These are phyloP conservation scores for Melopsittacus undulatus DNA, from an alignment of 2,797 vertebrate genomes.

Conservation along the genomic window DNA sequence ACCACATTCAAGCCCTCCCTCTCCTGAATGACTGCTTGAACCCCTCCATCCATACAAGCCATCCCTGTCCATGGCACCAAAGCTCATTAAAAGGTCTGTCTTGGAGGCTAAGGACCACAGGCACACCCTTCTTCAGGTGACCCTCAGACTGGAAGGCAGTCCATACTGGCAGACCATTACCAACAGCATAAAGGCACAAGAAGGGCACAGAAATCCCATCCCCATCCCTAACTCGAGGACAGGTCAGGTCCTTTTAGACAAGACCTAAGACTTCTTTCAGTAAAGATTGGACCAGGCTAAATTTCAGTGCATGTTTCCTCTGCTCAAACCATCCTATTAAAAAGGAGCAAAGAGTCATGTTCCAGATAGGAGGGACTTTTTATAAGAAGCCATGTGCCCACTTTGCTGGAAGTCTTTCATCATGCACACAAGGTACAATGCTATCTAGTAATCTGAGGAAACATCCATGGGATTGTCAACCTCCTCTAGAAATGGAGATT, in stretches of 20 bases:
- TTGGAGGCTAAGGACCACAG: not conserved
- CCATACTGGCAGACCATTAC: not conserved
- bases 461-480: conserved; percentile 50
- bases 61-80: not conserved
- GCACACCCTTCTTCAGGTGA: not conserved
- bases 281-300: not conserved
- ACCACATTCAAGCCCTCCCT: not conserved
- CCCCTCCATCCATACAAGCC: not conserved
- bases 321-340: not conserved
- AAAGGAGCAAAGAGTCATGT: conserved; percentile 32
- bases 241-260: not conserved
- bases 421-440: conserved; percentile 47
- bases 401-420: conserved; percentile 22
- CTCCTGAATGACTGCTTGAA: not conserved
- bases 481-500: conserved; percentile 59
- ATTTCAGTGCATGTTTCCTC: not conserved
- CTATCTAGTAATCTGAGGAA: conserved; percentile 71
- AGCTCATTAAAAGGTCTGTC: not conserved
- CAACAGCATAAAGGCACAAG: too few species aligned
- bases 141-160: not conserved
- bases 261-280: not conserved
- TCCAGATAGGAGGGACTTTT: conserved; percentile 29
- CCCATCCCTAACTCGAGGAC: not conserved
- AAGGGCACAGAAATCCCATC: not conserved
- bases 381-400: not conserved